Conservation (phyloP, 2,888 invertebrate genomes). For the Himalopsyche anomala region DNA sequence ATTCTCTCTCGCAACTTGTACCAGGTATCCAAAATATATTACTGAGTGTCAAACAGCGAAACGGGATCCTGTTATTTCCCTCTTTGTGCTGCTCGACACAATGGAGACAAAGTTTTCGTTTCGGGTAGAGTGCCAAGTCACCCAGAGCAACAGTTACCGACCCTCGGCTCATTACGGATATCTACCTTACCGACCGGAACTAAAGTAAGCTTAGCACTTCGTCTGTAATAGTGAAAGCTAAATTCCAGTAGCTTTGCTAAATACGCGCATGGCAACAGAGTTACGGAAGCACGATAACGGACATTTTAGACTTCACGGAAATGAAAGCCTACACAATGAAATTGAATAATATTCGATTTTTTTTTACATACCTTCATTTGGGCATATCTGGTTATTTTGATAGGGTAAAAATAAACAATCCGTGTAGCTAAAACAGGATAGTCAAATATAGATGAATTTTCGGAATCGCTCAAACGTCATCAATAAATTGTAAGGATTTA, state of each 20-base stretch:
- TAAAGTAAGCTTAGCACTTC: conserved; percentile 24
- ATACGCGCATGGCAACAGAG: background rate
- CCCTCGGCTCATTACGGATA: conserved; percentile 37
- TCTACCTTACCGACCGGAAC: conserved; percentile 43
- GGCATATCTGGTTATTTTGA: too few species aligned
- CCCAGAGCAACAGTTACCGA: conserved; percentile 29
- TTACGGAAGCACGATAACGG: background rate
- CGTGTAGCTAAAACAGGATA: too few species aligned
- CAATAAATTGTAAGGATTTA: too few species aligned
- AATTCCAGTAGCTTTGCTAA: background rate
- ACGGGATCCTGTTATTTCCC: background rate
- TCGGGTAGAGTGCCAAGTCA: background rate
- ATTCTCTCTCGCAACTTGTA: too few species aligned
- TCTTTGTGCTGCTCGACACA: background rate
- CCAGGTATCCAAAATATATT: background rate
- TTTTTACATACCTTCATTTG: too few species aligned
- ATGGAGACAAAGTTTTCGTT: conserved; percentile 14
- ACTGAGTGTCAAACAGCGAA: conserved; percentile 11
- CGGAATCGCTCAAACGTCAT: too few species aligned
- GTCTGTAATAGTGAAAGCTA: conserved; percentile 1
- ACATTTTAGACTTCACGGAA: too few species aligned
- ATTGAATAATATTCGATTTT: too few species aligned
- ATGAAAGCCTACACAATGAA: too few species aligned
- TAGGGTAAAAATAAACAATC: too few species aligned
- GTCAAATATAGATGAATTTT: too few species aligned